Conservation (phyloP, 2,797 vertebrate genomes). For the Halcyon leucocephala region DNA sequence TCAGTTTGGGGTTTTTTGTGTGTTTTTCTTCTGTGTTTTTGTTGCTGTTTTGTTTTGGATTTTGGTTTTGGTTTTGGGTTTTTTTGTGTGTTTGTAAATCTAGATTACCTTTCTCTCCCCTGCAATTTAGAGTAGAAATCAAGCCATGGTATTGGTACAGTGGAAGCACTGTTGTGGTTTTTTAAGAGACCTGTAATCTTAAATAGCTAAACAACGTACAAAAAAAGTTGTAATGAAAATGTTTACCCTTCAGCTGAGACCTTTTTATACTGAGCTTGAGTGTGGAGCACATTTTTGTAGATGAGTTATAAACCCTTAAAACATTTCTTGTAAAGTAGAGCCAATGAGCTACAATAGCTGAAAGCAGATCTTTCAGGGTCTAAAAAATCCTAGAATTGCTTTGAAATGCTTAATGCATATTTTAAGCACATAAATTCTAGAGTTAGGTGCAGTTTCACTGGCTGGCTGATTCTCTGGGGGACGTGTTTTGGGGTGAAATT, state of each 20-base stretch:
- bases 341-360: conserved; percentile 52
- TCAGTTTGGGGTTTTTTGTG: neutral
- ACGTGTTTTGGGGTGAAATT: conserved; percentile 26
- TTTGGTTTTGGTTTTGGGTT: neutral
- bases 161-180: neutral
- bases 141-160: neutral
- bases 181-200: neutral
- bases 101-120: neutral
- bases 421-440: conserved; percentile 49
- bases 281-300: conserved; percentile 48
- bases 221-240: conserved; percentile 5
- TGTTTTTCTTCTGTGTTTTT: too few relatives aligned
- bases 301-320: conserved; percentile 53
- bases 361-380: conserved; percentile 43
- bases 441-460: neutral
- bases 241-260: conserved; percentile 3
- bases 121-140: neutral
- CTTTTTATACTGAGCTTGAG: conserved; percentile 27
- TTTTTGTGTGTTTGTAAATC: neutral
- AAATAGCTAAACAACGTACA: neutral
- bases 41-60: neutral
- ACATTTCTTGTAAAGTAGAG: conserved; percentile 53
- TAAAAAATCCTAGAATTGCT: conserved; percentile 51
- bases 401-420: conserved; percentile 60
- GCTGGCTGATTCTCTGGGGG: neutral